phyloP scores from a whole-genome alignment of 2,113 vertebrate genomes.

The Myocastor coypus region DNA sequence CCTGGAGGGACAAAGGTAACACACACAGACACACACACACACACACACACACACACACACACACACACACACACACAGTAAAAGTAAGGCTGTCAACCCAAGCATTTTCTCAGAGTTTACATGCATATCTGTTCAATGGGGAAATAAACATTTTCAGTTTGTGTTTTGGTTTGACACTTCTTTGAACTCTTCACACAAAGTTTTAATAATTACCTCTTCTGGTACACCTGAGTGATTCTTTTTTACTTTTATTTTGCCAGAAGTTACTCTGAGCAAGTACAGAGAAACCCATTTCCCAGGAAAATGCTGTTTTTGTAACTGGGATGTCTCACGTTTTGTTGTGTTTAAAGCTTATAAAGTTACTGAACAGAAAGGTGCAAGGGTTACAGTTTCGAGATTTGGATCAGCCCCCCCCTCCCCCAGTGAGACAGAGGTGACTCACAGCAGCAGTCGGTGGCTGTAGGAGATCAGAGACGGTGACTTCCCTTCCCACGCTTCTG shows the following conservation, averaged over 20 bases:
- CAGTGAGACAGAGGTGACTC: neutral
- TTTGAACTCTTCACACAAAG: neutral
- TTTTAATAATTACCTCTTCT: slow-evolving; percentile 35
- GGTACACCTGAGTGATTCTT: slow-evolving; percentile 63
- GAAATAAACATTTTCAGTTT: neutral
- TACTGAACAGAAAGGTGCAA: slow-evolving; percentile 68
- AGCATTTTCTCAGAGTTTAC: slow-evolving; percentile 52
- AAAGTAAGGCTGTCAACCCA: neutral
- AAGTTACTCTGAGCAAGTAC: slow-evolving; percentile 74
- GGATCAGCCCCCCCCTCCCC: neutral
- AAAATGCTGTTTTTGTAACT: slow-evolving; percentile 84
- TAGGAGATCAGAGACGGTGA: neutral
- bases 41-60: neutral
- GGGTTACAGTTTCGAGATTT: slow-evolving; percentile 65
- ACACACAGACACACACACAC: neutral
- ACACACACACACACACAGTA: neutral
- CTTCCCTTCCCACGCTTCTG: slow-evolving; percentile 15
- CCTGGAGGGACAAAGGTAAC: neutral
- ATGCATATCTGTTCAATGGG: slow-evolving; percentile 18
- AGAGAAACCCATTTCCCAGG: slow-evolving; percentile 82
- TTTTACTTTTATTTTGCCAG: slow-evolving; percentile 72
- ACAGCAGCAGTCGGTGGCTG: too few species aligned
- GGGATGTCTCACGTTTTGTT: slow-evolving; percentile 80
- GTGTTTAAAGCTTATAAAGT: slow-evolving; percentile 76
- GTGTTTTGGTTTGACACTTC: neutral